These are phyloP conservation scores for Macroramphosus scolopax DNA, from an alignment of 2,797 vertebrate species.

Conservation along the genomic window DNA sequence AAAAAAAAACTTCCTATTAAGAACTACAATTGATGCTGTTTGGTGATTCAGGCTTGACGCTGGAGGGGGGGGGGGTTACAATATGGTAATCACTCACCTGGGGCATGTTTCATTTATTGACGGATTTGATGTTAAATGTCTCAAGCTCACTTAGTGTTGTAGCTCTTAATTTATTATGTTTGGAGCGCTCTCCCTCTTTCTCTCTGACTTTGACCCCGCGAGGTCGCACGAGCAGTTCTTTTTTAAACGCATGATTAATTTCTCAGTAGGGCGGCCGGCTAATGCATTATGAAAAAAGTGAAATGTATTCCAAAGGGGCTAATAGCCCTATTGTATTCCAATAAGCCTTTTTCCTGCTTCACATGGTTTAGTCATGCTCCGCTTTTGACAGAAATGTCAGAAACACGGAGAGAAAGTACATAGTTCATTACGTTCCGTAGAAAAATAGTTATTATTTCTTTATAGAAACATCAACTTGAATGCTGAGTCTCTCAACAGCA, in stretches of 20 bases:
- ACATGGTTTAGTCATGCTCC: slow-evolving; percentile 43
- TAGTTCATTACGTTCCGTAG: no score
- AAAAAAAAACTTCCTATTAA: no score
- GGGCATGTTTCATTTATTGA: slow-evolving; percentile 76
- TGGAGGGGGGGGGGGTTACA: slow-evolving; percentile 54
- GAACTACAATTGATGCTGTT: slow-evolving; percentile 17
- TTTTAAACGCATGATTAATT: slow-evolving; percentile 83
- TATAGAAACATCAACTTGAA: no score
- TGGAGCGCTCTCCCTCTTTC: slow-evolving; percentile 20
- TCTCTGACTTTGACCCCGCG: slow-evolving; percentile 52
- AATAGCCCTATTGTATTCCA: slow-evolving; percentile 62
- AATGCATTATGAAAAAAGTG: slow-evolving; percentile 64
- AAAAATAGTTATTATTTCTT: no score
- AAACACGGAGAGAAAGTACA: no score
- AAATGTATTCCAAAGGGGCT: slow-evolving; percentile 69
- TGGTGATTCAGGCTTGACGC: slow-evolving; percentile 21
- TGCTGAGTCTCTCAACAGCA: no score
- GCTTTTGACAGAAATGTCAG: no score
- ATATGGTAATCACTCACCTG: slow-evolving; percentile 70
- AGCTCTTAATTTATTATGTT: slow-evolving; percentile 74
- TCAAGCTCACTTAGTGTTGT: slow-evolving; percentile 74
- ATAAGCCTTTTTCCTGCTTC: slow-evolving; percentile 46
- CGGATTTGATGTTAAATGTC: slow-evolving; percentile 78
- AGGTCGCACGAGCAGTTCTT: slow-evolving; percentile 78
- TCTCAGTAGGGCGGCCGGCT: slow-evolving; percentile 73